These are phyloP conservation scores for Saccostrea glomerata DNA, from an alignment of 1,140 invertebrate genomes.

Conservation along the genomic window DNA sequence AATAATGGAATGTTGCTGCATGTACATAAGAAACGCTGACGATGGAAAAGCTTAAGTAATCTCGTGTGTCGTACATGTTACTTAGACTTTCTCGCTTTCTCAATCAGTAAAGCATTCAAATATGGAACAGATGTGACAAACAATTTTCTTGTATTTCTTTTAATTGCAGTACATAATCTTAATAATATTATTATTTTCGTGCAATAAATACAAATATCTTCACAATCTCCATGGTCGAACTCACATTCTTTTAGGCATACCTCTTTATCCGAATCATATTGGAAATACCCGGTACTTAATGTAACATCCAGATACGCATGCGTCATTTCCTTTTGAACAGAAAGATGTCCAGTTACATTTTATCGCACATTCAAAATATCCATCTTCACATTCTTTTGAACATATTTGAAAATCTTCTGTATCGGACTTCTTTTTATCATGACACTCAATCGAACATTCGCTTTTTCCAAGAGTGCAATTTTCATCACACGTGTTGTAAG, in stretches of 20 bases:
- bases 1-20: no score
- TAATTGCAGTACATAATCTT: no score
- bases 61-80: no score
- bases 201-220: not conserved
- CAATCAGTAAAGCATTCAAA: no score
- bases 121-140: no score
- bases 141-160: no score
- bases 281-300: not conserved
- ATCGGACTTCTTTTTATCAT: not conserved
- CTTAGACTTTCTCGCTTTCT: no score
- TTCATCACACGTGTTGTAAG: not conserved
- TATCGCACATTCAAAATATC: not conserved
- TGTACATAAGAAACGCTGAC: no score
- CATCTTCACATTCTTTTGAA: not conserved
- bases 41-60: no score
- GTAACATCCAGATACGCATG: not conserved
- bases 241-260: not conserved
- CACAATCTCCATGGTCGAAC: not conserved
- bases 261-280: not conserved
- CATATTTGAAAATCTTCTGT: not conserved
- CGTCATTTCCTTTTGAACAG: not conserved
- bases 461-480: not conserved
- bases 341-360: not conserved
- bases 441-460: not conserved
- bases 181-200: not conserved